phyloP scores from a whole-genome alignment of 2,888 invertebrate species.

The Dolichopus griseipennis region DNA sequence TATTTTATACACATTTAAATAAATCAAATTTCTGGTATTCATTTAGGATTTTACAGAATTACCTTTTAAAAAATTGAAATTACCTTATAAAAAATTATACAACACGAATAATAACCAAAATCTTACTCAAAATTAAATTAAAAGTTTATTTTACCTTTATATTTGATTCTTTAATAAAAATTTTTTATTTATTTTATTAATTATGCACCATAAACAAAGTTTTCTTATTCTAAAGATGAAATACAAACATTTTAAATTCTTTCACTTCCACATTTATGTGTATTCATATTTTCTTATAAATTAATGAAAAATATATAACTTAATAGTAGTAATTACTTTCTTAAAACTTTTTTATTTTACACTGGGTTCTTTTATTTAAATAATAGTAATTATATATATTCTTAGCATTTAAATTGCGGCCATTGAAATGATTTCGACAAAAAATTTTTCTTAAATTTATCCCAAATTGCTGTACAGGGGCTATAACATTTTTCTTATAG shows the following conservation, averaged over 20 bases:
- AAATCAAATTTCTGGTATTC: no score
- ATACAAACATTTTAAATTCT: neutral
- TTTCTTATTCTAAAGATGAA: neutral
- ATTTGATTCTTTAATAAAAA: neutral
- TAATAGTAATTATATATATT: neutral
- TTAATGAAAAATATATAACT: neutral
- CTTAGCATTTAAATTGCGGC: neutral
- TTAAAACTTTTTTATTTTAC: neutral
- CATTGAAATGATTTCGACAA: conserved; percentile 1
- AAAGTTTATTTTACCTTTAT: no score
- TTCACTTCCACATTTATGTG: neutral
- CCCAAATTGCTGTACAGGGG: neutral
- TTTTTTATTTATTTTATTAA: neutral
- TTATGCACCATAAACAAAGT: neutral
- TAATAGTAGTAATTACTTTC: neutral
- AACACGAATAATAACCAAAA: no score
- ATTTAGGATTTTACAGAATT: no score
- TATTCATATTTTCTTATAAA: neutral
- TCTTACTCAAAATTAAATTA: no score
- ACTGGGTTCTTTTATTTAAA: neutral
- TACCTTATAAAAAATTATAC: no score
- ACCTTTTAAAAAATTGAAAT: no score
- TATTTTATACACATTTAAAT: no score
- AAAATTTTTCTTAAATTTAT: neutral
- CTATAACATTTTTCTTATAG: neutral